A percentile compares a stretch with the other conserved stretches of the same genome.
Evolutionary conservation across 1,140 invertebrate species (phyloP).

Genomic region (Berghia stephanieae): DNA sequence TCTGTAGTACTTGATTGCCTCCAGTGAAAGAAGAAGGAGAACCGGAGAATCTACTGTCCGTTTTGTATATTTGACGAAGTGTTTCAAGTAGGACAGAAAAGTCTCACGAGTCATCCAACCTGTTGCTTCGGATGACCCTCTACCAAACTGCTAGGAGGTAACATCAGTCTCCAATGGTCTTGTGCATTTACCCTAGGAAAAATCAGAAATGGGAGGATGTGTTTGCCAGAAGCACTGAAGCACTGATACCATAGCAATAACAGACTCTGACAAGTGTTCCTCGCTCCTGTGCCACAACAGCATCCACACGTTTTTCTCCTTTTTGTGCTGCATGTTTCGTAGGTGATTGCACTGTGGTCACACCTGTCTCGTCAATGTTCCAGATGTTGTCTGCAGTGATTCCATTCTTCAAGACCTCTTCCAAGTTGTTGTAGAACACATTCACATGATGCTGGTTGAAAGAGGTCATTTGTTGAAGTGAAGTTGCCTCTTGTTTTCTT

Average conservation of each 20-base stretch:
- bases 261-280: slow-evolving; percentile 34
- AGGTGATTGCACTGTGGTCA: slow-evolving; percentile 40
- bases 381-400: slow-evolving; percentile 33
- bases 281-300: slow-evolving; percentile 34
- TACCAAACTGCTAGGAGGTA: neutral
- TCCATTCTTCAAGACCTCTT: slow-evolving; percentile 15
- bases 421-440: slow-evolving; percentile 31
- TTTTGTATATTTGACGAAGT: neutral
- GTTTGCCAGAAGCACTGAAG: slow-evolving; percentile 43
- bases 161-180: neutral
- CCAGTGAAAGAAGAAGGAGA: neutral
- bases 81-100: neutral
- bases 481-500: slow-evolving; percentile 60
- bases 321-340: slow-evolving; percentile 30
- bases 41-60: neutral
- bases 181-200: slow-evolving; percentile 49
- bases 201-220: slow-evolving; percentile 54
- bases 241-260: slow-evolving; percentile 29
- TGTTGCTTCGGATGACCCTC: neutral
- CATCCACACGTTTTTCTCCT: slow-evolving; percentile 37
- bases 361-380: slow-evolving; percentile 43
- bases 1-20: neutral
- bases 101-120: neutral
- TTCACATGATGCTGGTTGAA: slow-evolving; percentile 63
- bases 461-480: slow-evolving; percentile 56